phyloP scores from a whole-genome alignment of 2,113 vertebrate genomes.

The Alectura lathami region DNA sequence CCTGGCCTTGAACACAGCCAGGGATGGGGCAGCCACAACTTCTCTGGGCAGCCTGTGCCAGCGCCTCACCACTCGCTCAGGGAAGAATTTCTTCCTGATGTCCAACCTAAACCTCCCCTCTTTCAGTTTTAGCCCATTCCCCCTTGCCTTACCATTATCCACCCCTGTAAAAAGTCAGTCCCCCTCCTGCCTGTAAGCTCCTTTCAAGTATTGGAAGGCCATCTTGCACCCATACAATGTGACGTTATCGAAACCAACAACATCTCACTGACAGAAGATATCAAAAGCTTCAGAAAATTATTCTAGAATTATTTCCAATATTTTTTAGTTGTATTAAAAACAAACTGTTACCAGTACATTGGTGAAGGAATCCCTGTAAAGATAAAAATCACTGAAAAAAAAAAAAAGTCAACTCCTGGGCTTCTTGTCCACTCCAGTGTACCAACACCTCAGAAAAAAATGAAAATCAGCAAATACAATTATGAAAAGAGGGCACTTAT shows the following conservation, averaged over 20 bases:
- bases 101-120: too few species aligned
- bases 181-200: too few species aligned
- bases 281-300: background rate
- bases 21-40: too few species aligned
- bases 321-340: background rate
- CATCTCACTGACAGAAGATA: slow-evolving; percentile 3
- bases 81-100: too few species aligned
- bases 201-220: too few species aligned
- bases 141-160: too few species aligned
- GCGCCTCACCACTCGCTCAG: too few species aligned
- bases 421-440: background rate
- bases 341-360: background rate
- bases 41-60: too few species aligned
- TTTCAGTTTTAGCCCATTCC: too few species aligned
- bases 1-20: too few species aligned
- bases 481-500: background rate
- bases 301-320: slow-evolving; percentile 22
- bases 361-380: background rate
- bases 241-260: background rate
- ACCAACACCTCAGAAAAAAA: background rate
- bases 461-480: background rate
- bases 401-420: background rate
- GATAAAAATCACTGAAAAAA: background rate
- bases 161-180: too few species aligned
- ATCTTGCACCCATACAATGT: background rate